Conservation (phyloP, 2,113 vertebrate genomes). For the Mugil cephalus region DNA sequence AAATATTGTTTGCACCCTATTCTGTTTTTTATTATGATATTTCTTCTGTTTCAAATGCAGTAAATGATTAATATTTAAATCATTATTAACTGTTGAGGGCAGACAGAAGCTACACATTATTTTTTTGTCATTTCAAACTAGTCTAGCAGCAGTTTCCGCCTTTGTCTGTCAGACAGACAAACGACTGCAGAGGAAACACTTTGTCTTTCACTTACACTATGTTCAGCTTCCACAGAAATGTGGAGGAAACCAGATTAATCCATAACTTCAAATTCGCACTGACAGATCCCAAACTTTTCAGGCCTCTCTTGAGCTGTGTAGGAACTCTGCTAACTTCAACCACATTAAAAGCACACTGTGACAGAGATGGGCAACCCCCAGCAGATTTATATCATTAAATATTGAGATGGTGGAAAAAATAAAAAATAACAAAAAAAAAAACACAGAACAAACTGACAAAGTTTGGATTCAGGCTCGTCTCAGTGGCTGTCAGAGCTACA, state of each 20-base stretch:
- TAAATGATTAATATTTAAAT: background rate
- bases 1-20: background rate
- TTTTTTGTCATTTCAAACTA: background rate
- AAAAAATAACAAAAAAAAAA: background rate
- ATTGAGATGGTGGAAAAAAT: background rate
- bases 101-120: background rate
- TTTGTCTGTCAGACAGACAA: background rate
- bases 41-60: background rate
- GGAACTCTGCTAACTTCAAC: slow-evolving; percentile 31
- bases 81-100: background rate
- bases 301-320: slow-evolving; percentile 1
- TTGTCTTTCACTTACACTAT: background rate
- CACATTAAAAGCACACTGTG: slow-evolving; percentile 5
- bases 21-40: background rate
- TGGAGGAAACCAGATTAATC: background rate
- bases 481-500: slow-evolving; percentile 11
- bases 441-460: background rate
- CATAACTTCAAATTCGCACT: background rate
- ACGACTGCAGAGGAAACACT: too few species aligned
- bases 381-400: background rate
- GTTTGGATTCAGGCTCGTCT: background rate
- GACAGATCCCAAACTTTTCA: background rate
- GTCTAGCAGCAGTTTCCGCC: too few species aligned
- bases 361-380: slow-evolving; percentile 57
- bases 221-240: background rate